Base-by-base conservation (phyloP, 1,140 invertebrate species). In the Aphelenchoides besseyi region DNA sequence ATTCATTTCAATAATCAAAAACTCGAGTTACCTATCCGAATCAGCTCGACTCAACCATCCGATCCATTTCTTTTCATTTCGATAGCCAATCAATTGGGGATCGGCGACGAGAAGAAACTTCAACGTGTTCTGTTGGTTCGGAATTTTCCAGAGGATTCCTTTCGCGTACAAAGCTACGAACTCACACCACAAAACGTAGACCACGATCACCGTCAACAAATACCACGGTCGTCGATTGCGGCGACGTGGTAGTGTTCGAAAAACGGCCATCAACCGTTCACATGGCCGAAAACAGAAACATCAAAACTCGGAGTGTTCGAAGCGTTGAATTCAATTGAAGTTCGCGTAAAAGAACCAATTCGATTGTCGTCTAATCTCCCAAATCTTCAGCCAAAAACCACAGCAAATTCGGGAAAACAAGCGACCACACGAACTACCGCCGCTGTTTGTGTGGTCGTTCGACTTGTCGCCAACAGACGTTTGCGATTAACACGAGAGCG, bases 1-100 rank as follows among this genome's bases (percentile, higher is more conserved):
- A n/a, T 3, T 41, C 33, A 67, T 69, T 48, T 29, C 8, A 67
- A 67, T 29, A n/a, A 61, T 61, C 33, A 61, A 61, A 61, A 41
- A 61, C 1, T 16, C 35, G 12, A 55, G 30, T 41, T 61, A 75
- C 73, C 73, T 66, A 28, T 76, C 74, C 2, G 74, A 66, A 35
- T 76, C 74, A 76, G 69, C 73, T 55, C 74, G 16, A 18, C 69
- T 30, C 28, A 76, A 16, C 2, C 37, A 12, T 0, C 74, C 74
- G 23, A 79, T 29, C 30, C 72, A 79, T 16, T 36, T 5, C 2
- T 28, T 35, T 36, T 76, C 74, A 64, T 76, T 73, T 36, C 32
- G 26, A 28, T 76, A 78, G 18, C 74, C 74, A 29, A 76, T 79
- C 12, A 76, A 41, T 36, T 76, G 74, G 1, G 74, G 74, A 36